Base-by-base conservation (phyloP, 2,113 vertebrate genomes). In the Tyrannus savana region DNA sequence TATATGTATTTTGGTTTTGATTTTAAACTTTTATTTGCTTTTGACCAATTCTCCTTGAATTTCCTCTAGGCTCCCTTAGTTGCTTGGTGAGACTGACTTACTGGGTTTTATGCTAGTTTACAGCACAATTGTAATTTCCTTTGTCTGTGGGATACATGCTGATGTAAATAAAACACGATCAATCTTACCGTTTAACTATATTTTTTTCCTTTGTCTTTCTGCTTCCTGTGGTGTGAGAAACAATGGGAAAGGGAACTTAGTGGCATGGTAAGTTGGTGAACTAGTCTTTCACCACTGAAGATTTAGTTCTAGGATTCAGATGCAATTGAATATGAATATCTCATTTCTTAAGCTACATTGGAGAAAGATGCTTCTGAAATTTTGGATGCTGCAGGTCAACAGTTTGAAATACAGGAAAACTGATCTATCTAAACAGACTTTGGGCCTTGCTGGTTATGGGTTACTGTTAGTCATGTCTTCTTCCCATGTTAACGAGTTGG, bases 171-270 rank as follows among this genome's bases (percentile, higher is more conserved):
- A 91, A 79, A 91, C 31, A 30, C 50, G 37, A 67, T 93, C 74
- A 91, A 0, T 87, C 74, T 79, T 96, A 33, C 94, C 0, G 10
- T 94, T 96, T 96, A 96, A 97, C 94, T 95, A 44, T 97, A 93
- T 94, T 94, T 97, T 94, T 96, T 96, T 95, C 87, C 90, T 87
- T 97, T 96, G 95, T 94, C 53, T 97, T 97, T 78, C 95, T 96
- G 96, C 96, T 96, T 97, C 95, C 95, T 97, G 96, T 95, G 96
- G 96, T 97, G 94, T 97, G 95, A 97, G 96, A 97, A 97, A 96
- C 95, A 96, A 94, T 96, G 96, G 96, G 96, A 96, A 87, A 97
- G 93, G 96, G 96, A 97, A 93, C 95, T 97, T 97, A 95, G 95
- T 97, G 94, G 95, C 93, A 96, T 97, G 96, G 96, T 97, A 97